Base-by-base conservation (phyloP, 2,888 invertebrate genomes). In the Erynnis tages region DNA sequence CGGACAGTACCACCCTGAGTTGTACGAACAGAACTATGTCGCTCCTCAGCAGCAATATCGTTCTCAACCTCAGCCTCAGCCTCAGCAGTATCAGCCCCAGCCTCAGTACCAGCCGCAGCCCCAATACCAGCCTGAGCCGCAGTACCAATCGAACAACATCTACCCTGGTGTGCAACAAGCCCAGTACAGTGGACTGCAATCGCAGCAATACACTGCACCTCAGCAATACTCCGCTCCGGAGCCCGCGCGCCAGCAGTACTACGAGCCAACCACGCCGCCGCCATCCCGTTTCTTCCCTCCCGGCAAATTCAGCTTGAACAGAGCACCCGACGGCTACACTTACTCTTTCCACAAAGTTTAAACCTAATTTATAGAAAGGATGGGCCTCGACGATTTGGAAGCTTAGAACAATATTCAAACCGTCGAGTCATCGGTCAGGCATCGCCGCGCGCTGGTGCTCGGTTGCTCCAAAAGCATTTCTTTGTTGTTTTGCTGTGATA, bases 271-370 rank as follows among this genome's bases (percentile, higher is more conserved):
- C 56, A 95, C 95, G 47, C 94, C 92, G 57, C 87, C 92, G 19
- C 94, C 95, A 13, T 91, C 92, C 69, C 92, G 94, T 66, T 95
- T 95, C 90, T 94, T 94, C 76, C 96, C 95, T 46, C 96, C 96
- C 21, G 96, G 96, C 62, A 96, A 96, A 82, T 92, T 96, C 69
- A 94, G 93, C 65, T 91, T 97, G 64, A 96, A 96, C 90, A 91
- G 96, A 73, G 95, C 95, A 54, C 96, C 96, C 30, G 96, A 96
- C 73, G 96, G 96, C 70, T 96, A 93, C 90, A 94, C 95, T 69
- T 96, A 95, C 86, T 94, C 93, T 62, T 96, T 96, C 91, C 94
- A 94, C 88, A 94, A 89, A 84, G 88, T 86, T 69, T 89, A 89
- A 85, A 76, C 69, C 62, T 73, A 74, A 74, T 73, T 71, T 73